A percentile compares a stretch with the other conserved stretches of the same genome.
These are phyloP conservation scores for Mythimna loreyi DNA, from an alignment of 2,888 invertebrate species.

Conservation along the genomic window DNA sequence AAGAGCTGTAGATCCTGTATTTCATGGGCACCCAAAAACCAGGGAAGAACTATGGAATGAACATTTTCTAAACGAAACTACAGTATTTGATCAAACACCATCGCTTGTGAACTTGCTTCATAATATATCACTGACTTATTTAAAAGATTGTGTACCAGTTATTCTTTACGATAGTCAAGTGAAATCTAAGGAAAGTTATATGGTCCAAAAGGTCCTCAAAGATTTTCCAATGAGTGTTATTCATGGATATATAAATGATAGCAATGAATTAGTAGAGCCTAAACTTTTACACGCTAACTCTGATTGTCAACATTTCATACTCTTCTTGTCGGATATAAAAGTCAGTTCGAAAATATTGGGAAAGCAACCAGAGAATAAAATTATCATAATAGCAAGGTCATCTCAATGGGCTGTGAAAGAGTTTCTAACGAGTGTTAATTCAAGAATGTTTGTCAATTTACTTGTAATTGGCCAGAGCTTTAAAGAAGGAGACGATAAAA, in stretches of 20 bases:
- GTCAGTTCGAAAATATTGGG: slow-evolving; percentile 91
- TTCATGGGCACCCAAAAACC: slow-evolving; percentile 91
- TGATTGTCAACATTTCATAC: slow-evolving; percentile 92
- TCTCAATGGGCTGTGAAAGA: slow-evolving; percentile 94
- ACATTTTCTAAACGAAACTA: slow-evolving; percentile 83
- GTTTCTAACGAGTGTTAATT: slow-evolving; percentile 91
- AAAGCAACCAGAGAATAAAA: slow-evolving; percentile 91
- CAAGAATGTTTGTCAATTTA: slow-evolving; percentile 93
- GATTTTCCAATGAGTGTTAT: slow-evolving; percentile 90
- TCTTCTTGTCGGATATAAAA: slow-evolving; percentile 93
- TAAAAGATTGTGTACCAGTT: slow-evolving; percentile 92
- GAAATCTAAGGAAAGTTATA: slow-evolving; percentile 88
- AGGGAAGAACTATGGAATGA: slow-evolving; percentile 89
- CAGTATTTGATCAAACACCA: slow-evolving; percentile 87
- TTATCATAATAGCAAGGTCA: slow-evolving; percentile 93
- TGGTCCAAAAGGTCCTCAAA: slow-evolving; percentile 91
- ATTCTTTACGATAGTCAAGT: slow-evolving; percentile 92
- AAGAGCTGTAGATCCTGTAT: slow-evolving; percentile 88
- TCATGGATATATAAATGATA: slow-evolving; percentile 91
- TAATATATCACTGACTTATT: slow-evolving; percentile 91
- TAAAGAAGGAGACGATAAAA: slow-evolving; percentile 85
- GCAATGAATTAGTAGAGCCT: slow-evolving; percentile 84
- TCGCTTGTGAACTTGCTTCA: slow-evolving; percentile 92
- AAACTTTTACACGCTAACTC: slow-evolving; percentile 80
- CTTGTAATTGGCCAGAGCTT: slow-evolving; percentile 93